phyloP scores from a whole-genome alignment of 1,140 invertebrate genomes.

The Cherax destructor region DNA sequence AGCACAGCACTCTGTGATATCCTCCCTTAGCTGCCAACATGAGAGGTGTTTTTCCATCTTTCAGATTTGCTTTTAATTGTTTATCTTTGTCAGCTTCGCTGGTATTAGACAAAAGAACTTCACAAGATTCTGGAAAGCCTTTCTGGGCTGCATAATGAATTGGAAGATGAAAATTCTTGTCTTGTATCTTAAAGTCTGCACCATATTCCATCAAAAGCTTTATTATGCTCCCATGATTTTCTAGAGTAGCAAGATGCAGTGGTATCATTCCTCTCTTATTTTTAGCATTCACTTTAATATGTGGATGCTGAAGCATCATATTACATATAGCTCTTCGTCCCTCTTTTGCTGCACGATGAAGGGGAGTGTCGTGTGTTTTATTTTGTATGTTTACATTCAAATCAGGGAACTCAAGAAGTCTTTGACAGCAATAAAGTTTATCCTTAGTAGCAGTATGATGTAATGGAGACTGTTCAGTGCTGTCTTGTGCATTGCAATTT shows the following conservation, averaged over 20 bases:
- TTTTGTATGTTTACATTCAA: slow-evolving; percentile 36
- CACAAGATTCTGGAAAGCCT: slow-evolving; percentile 50
- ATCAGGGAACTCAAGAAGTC: slow-evolving; percentile 7
- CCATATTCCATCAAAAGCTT: slow-evolving; percentile 28
- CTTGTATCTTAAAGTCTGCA: slow-evolving; percentile 34
- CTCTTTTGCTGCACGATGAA: slow-evolving; percentile 44
- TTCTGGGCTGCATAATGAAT: slow-evolving; percentile 56
- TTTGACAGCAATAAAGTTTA: slow-evolving; percentile 15
- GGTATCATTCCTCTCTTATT: slow-evolving; percentile 52
- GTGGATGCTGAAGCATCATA: not conserved
- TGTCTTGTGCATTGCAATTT: slow-evolving; percentile 42
- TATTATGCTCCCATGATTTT: slow-evolving; percentile 44
- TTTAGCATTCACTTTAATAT: slow-evolving; percentile 13
- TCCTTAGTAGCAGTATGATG: slow-evolving; percentile 41
- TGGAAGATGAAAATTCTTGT: slow-evolving; percentile 39
- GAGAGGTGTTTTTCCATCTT: slow-evolving; percentile 46
- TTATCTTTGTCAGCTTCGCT: slow-evolving; percentile 20
- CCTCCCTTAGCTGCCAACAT: slow-evolving; percentile 58
- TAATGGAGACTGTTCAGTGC: slow-evolving; percentile 32
- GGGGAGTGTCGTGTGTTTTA: slow-evolving; percentile 15
- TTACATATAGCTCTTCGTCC: slow-evolving; percentile 21
- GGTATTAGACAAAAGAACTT: slow-evolving; percentile 27
- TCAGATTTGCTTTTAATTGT: slow-evolving; percentile 22
- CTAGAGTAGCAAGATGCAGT: slow-evolving; percentile 46
- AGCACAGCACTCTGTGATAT: slow-evolving; percentile 46